Evolutionary conservation across 92 coral and sea anemone genomes (phyloP), one percentile per base, ranked within the genome.

Genomic region (Zoanthus sansibaricus): DNA sequence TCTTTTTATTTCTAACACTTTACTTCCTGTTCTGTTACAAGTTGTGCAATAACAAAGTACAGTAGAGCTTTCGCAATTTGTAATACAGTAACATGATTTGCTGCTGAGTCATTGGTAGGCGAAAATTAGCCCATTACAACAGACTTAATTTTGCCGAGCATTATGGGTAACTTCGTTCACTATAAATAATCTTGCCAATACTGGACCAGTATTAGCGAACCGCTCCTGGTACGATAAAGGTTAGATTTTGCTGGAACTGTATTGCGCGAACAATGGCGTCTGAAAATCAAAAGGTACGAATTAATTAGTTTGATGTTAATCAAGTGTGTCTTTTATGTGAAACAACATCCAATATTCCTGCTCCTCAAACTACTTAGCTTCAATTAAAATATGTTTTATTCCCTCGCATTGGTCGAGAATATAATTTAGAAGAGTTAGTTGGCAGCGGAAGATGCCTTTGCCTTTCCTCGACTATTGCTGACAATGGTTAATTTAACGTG

Each of bases 191-290:
- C 9, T 3, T 9, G 84, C 72, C 84, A 62, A 79, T 61, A 8
- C 71, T 62, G 84, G 84, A 18, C 84, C 84, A 62, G 17, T 72
- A 79, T 44, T 59, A 72, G 84, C 62, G n/a, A 79, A 46, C 73
- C 42, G 18, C 62, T 13, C 84, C 37, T 45, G n/a, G 5, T 47
- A 14, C 48, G 13, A 13, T 21, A 42, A 77, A 68, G 18, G 3
- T 17, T 42, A 12, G 21, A 14, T 15, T 79, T 20, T 25, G 21
- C 44, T 5, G 71, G 73, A 21, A 79, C 73, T 30, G 16, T 31
- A 69, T 12, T 30, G 42, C 46, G 45, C 10, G 74, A 25, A 8
- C 25, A 62, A 79, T 79, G 84, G 84, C 73, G 72, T 18, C 73
- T 3, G 84, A 61, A 59, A 69, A 11, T 14, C 17, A n/a, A 17